Evolutionary conservation across 2,113 vertebrate species (phyloP), one percentile per base, ranked within the genome.

Genomic region (Nibea albiflora): DNA sequence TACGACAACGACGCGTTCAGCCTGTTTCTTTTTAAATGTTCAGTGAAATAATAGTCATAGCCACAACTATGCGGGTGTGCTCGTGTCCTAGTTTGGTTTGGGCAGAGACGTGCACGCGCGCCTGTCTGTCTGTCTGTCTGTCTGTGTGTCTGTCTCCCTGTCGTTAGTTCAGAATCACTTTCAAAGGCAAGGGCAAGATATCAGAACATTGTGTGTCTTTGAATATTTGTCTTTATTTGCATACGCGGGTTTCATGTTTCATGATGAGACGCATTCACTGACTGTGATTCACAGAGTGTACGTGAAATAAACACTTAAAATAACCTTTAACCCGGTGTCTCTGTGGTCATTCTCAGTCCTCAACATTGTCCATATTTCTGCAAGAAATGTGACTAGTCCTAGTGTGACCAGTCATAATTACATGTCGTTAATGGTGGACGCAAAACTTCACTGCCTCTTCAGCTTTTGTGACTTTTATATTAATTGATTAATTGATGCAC

Each of bases 121-220:
- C 9, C 24, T 15, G 57, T 17, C 26, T 49, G 70, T 6, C 47
- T 58, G 52, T 1, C 15, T 26, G 35, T 35, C 15, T 76, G 62
- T 19, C 22, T 12, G 63, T 16, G 20, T 63, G 28, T 26, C 12
- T 31, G 31, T 49, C 11, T 75, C 54, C 46, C 20, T 76, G 62
- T 44, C 11, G 53, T 72, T 61, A 73, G 78, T 75, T 90, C 88
- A 88, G 65, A 83, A 58, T 89, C 78, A 88, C 81, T 90, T 78
- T 67, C 86, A 92, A 90, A 83, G 78, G 62, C 88, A 92, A 88
- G 83, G 83, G 64, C 84, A 84, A 35, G 46, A 73, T 52, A 62
- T n/a, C 28, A 17, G 11, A 22, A 50, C 31, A 49, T 1, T 50
- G 20, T 16, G 1, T 28, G 44, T 50, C 5, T 67, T 9, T 22